Base-by-base conservation (phyloP, 2,113 vertebrate genomes). In the Morone chrysops region DNA sequence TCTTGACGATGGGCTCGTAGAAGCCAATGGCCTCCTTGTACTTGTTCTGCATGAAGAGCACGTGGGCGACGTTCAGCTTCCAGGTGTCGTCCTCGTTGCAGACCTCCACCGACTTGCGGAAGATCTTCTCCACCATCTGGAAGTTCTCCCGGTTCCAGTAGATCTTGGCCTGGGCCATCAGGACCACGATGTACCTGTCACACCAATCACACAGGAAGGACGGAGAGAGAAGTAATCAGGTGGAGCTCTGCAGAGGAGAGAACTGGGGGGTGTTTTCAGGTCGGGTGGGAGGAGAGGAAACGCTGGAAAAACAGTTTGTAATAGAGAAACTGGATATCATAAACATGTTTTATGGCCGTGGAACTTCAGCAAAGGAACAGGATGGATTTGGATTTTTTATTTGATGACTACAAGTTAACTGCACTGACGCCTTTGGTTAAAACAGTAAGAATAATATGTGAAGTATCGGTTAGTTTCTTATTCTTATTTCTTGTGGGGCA, bases 71-170 rank as follows among this genome's bases (percentile, higher is more conserved):
- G 4, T 99, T 99, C 78, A 99, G 95, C 87, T 97, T 98, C 98
- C 97, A 99, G 8, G 97, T 97, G 62, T 99, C 96, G 0, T 98
- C 96, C 8, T 99, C 97, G 0, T 96, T 97, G 81, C 97, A 99
- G 87, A 98, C 97, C 85, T 99, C 98, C 83, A 97, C 95, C 0
- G 98, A 99, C 81, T 97, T 98, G 31, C 95, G 96, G 93, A 99
- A 99, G 71, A 99, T 97, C 94, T 98, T 98, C 92, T 99, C 98
- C 87, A 99, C 96, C 97, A 98, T 95, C 41, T 94, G 84, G 73
- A 98, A 99, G 89, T 98, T 98, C 89, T 98, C 98, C 81, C 97
- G 94, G 90, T 99, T 97, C 98, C 98, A 99, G 87, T 98, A 99
- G 93, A 99, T 98, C 88, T 97, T 98, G 13, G 97, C 96, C 90